Base-by-base conservation (phyloP, 2,797 vertebrate genomes). In the Xyrichtys novacula region DNA sequence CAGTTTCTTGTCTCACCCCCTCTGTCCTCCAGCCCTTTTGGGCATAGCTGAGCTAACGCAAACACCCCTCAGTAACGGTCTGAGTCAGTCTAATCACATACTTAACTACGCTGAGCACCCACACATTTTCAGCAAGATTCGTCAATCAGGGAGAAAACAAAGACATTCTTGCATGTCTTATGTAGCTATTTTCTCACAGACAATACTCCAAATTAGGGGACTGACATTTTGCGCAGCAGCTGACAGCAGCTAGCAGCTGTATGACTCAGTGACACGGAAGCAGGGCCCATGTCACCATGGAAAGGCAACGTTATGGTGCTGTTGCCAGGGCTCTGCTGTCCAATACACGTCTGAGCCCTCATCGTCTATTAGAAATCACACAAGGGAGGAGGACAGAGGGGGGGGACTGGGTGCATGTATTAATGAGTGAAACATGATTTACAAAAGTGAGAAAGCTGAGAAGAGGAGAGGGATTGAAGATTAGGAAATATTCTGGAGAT, bases 221-320 rank as follows among this genome's bases (percentile, higher is more conserved):
- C 61, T 85, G 88, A 86, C 83, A 82, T 89, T 86, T 88, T 87
- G 76, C 14, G 19, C 73, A 52, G 78, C 78, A 86, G 74, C 81
- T 76, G 81, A 89, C 75, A 58, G 74, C 57, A 32, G 84, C 87
- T 75, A 67, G 80, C 83, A 86, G 81, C 83, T 65, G 72, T 73
- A 68, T 93, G 92, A 93, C 87, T 93, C 91, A 93, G 87, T 88
- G 85, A 53, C 89, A 88, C 80, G 78, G 71, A 80, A 56, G 73
- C 74, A 81, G 80, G 46, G 78, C 57, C 77, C 71, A 48, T 87
- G 84, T 85, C 80, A 66, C 85, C 72, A 62, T 70, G 73, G 80
- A 74, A 77, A 83, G 79, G 77, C 80, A 43, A 61, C 9, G 14
- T 65, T 86, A 38, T 83, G 70, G 87, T 61, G 72, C 77, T 87